These are phyloP conservation scores for Lucilia sericata DNA, from an alignment of 1,140 invertebrate genomes.

Conservation along the genomic window DNA sequence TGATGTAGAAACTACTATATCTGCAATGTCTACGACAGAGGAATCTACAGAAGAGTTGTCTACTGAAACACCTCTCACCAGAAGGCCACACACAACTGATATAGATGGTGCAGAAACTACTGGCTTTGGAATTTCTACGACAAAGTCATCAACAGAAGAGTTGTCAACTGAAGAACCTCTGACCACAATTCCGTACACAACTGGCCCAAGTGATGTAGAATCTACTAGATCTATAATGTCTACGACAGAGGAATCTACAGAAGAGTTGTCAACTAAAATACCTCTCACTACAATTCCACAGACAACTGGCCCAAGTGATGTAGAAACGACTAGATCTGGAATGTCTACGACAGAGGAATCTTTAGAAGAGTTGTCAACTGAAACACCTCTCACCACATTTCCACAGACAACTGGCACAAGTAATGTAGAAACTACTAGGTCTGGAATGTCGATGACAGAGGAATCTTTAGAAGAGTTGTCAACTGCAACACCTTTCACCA, in stretches of 20 bases:
- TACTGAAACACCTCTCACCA: neutral
- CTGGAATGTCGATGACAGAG: neutral
- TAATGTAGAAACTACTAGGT: neutral
- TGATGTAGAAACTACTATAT: neutral
- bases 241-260: too few species aligned
- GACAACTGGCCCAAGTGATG: neutral
- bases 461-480: neutral
- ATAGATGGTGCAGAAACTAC: neutral
- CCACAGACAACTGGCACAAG: neutral
- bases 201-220: too few species aligned
- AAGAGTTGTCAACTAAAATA: too few species aligned
- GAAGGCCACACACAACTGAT: neutral
- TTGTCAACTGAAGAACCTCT: too few species aligned
- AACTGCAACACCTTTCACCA: neutral
- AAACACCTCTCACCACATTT: neutral
- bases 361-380: neutral
- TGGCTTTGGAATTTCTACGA: neutral
- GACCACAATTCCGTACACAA: neutral
- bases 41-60: neutral
- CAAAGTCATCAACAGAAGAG: neutral
- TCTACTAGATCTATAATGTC: neutral
- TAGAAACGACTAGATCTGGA: neutral
- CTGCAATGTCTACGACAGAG: neutral
- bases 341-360: too few species aligned
- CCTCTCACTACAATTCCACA: neutral